These are phyloP conservation scores for Cryptus viduatorius DNA, from an alignment of 2,888 invertebrate species.

Conservation along the genomic window DNA sequence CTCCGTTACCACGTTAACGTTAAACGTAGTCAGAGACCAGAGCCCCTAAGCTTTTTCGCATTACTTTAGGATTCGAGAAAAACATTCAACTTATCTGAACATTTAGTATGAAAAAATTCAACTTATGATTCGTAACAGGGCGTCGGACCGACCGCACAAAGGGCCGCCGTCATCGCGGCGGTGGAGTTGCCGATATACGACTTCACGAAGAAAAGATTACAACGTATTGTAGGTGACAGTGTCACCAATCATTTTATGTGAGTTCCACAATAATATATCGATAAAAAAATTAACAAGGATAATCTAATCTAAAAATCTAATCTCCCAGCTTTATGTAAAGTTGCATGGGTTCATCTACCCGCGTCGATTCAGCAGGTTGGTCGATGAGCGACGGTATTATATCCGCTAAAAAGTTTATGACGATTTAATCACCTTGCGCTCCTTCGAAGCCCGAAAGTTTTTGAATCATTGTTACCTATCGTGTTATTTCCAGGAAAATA, in stretches of 20 bases:
- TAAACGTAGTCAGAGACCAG: slow-evolving; percentile 15
- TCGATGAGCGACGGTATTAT: neutral
- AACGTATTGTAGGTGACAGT: slow-evolving; percentile 91
- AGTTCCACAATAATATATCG: slow-evolving; percentile 81
- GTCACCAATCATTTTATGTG: slow-evolving; percentile 95
- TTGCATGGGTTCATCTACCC: slow-evolving; percentile 14
- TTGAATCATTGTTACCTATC: slow-evolving; percentile 20
- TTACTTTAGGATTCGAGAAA: slow-evolving; percentile 2
- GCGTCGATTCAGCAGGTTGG: neutral
- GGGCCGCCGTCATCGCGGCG: slow-evolving; percentile 96
- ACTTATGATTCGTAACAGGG: slow-evolving; percentile 87
- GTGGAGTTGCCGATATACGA: slow-evolving; percentile 98
- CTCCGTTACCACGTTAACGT: neutral
- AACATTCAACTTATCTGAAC: slow-evolving; percentile 35
- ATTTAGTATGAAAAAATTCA: slow-evolving; percentile 30
- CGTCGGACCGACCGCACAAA: slow-evolving; percentile 96
- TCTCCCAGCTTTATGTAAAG: slow-evolving; percentile 12
- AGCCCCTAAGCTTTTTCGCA: slow-evolving; percentile 1
- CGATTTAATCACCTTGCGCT: slow-evolving; percentile 2
- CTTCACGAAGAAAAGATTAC: slow-evolving; percentile 92
- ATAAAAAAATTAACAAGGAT: slow-evolving; percentile 15
- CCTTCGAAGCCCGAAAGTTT: slow-evolving; percentile 12
- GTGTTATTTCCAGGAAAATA: slow-evolving; percentile 55
- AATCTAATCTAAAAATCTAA: slow-evolving; percentile 6
- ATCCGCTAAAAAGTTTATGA: neutral